Evolutionary conservation across 2,888 invertebrate genomes (phyloP).

Genomic region (Morpho achilles): DNA sequence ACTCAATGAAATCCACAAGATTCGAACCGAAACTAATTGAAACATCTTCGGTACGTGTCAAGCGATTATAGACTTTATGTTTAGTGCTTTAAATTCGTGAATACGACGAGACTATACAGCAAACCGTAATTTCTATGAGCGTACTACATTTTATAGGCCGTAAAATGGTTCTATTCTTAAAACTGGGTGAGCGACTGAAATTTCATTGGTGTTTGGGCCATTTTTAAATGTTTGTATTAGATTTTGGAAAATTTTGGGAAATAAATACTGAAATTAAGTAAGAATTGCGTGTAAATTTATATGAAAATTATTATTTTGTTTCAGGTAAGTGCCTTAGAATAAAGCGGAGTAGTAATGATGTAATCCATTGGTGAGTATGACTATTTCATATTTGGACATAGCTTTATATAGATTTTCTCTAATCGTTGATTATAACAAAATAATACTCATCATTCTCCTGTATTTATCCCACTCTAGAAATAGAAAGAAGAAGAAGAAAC

Average conservation of each 20-base stretch:
- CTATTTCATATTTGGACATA: too few species aligned
- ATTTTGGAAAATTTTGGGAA: background rate
- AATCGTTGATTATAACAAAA: too few species aligned
- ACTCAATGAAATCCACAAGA: constrained; percentile 17
- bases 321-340: too few species aligned
- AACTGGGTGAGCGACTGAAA: constrained; percentile 22
- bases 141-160: constrained; percentile 32
- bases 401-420: too few species aligned
- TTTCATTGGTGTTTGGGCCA: constrained; percentile 16
- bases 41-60: constrained; percentile 15
- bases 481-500: too few species aligned
- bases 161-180: constrained; percentile 33
- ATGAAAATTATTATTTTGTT: too few species aligned
- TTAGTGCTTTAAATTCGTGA: background rate
- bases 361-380: too few species aligned
- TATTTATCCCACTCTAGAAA: too few species aligned
- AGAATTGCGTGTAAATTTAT: too few species aligned
- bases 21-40: constrained; percentile 25
- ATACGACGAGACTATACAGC: constrained; percentile 8
- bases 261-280: too few species aligned
- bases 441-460: too few species aligned
- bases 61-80: constrained; percentile 12
- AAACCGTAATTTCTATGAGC: constrained; percentile 23
- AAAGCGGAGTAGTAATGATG: too few species aligned
- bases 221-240: background rate